Conservation (phyloP, 2,797 vertebrate species). For the Microcaecilia unicolor region DNA sequence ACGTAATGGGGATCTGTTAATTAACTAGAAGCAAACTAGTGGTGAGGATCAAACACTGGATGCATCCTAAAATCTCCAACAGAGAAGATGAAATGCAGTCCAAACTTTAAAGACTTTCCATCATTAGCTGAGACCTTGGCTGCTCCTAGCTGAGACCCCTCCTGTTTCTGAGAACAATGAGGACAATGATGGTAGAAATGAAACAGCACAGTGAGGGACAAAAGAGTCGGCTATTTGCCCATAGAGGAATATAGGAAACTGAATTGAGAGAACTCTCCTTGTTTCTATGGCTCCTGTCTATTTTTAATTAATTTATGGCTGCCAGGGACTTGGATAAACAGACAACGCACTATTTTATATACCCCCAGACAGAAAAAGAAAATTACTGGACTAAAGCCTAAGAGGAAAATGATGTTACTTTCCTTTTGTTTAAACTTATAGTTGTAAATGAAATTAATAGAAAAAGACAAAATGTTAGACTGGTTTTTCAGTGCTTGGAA, state of each 20-base stretch:
- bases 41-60: constrained; percentile 88
- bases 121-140: constrained; percentile 93
- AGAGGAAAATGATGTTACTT: too few species aligned
- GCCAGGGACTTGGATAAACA: constrained; percentile 39
- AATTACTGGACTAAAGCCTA: too few species aligned
- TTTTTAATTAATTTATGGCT: constrained; percentile 71
- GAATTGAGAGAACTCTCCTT: constrained; percentile 35
- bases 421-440: too few species aligned
- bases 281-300: constrained; percentile 46
- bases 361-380: too few species aligned
- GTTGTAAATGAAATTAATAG: too few species aligned
- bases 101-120: constrained; percentile 99
- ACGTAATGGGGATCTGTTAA: constrained; percentile 87
- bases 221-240: constrained; percentile 69
- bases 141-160: constrained; percentile 78
- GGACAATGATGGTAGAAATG: constrained; percentile 68
- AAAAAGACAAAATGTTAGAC: too few species aligned
- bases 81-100: constrained; percentile 88
- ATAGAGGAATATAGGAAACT: constrained; percentile 41
- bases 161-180: constrained; percentile 72
- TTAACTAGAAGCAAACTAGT: constrained; percentile 82
- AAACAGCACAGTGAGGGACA: constrained; percentile 66
- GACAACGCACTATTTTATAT: too few species aligned
- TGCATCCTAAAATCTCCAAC: constrained; percentile 84
- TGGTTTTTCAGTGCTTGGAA: too few species aligned